Evolutionary conservation across 2,888 invertebrate species (phyloP).

Genomic region (Mythimna pallens): DNA sequence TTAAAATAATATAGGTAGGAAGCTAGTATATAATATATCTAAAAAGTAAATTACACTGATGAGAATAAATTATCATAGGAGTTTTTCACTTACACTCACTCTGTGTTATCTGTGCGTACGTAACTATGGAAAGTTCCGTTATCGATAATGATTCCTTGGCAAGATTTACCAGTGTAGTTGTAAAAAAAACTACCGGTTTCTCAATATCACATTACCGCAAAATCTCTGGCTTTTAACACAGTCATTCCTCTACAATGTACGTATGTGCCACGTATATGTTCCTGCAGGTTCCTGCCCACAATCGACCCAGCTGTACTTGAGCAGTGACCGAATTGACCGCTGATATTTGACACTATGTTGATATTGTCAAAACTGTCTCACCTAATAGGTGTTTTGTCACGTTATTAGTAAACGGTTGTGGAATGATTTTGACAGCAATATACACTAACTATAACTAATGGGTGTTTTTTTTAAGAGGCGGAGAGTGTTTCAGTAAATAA

Average conservation of each 20-base stretch:
- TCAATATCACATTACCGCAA: conserved; percentile 27
- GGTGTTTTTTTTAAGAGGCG: no score
- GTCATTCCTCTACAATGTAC: conserved; percentile 15
- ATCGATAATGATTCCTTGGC: neutral
- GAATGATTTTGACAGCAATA: neutral
- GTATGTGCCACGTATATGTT: conserved; percentile 13
- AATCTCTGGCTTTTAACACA: conserved; percentile 30
- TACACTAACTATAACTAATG: neutral
- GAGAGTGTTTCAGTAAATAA: no score
- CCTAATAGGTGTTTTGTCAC: neutral
- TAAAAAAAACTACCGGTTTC: conserved; percentile 12
- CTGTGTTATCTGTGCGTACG: neutral
- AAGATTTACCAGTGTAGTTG: neutral
- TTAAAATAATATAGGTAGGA: no score
- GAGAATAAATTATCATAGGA: conserved; percentile 5
- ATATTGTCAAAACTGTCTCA: conserved; percentile 21
- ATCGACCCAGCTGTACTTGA: conserved; percentile 48
- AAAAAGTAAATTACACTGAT: neutral
- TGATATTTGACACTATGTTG: conserved; percentile 40
- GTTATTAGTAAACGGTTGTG: conserved; percentile 20
- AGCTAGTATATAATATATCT: neutral
- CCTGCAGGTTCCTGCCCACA: conserved; percentile 3
- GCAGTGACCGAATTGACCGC: conserved; percentile 41
- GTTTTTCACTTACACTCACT: neutral
- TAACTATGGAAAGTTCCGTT: conserved; percentile 7